Evolutionary conservation across 2,888 invertebrate species (phyloP), one percentile per base, ranked within the genome.

Genomic region (Xanthorhoe designata): DNA sequence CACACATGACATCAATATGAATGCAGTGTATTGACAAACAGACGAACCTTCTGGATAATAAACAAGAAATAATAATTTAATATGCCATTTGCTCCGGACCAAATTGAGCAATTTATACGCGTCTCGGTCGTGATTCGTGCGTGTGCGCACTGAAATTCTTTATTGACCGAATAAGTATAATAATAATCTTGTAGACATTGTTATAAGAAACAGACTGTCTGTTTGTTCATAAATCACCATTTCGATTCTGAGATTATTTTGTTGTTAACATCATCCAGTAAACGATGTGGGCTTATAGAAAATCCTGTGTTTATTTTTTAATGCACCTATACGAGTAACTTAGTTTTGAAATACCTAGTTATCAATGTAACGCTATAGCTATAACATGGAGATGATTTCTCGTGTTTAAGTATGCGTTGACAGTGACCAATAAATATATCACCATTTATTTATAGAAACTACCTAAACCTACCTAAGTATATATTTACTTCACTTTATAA

Each of bases 101-200:
- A 86, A 90, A 92, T 92, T 92, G 90, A 92, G 90, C 90, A 91
- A 91, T 92, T 90, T 92, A 90, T 89, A 80, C 80, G 84, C 67
- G 72, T 74, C 74, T 73, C 76, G 79, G 78, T 81, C 82, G 79
- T 79, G 73, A 74, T 72, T 74, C 67, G 64, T 61, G 53, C 64
- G 76, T 78, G 78, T 71, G 68, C 73, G 73, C 75, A 66, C 64
- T 57, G 75, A 70, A 72, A 70, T 80, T 72, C 69, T 75, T 76
- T 78, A 77, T 79, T 79, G 78, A 74, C 77, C 74, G 72, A 74
- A 76, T 78, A n/a, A n/a, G n/a, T n/a, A 76, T 72, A 64, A 59
- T 57, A 47, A 47, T 15, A 47, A 47, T 47, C 47, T 13, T 47
- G 17, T 47, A 47, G 15, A 6, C 47, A 47, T 47, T 47, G 47